Evolutionary conservation across 1,140 invertebrate genomes (phyloP), one percentile per base, ranked within the genome.

Genomic region (Macrobrachium nipponense): DNA sequence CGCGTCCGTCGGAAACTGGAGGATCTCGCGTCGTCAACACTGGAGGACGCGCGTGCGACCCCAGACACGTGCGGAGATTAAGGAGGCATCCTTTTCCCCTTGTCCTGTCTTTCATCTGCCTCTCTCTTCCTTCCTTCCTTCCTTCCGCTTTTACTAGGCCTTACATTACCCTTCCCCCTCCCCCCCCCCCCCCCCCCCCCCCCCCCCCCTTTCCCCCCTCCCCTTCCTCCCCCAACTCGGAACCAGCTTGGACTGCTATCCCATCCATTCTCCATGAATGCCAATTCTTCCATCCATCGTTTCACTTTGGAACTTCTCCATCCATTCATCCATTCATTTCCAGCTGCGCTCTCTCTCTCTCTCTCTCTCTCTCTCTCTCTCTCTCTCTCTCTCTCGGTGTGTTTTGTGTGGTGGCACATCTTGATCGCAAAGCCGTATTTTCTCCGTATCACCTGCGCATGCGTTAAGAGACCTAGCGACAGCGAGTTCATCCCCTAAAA

Each of bases 1-100:
- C 51, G 8, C 12, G 51, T 12, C 51, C 7, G 12, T 51, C 51
- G 51, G 51, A 51, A 51, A 51, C 8, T 51, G 51, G 51, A 51
- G 51, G 51, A 51, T 51, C 51, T 44, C 66, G 23, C 43, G 83
- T 43, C 20, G 83, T 27, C 83, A 86, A 86, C 58, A 86, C 20
- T n/a, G n/a, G n/a, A 36, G 36, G 62, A 86, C 66, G 83, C 83
- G 83, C 82, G 82, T 85, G 82, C 82, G 73, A 64, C 51, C 82
- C 36, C 23, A 61, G 66, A 79, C 82, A 85, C 82, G 82, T 85
- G 82, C 82, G 59, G 75, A 79, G 82, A 78, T 85, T 85, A 85
- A 70, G 82, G 82, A 78, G 61, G 62, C 27, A 78, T 77, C 82
- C 75, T 78, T 70, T 62, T 20, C 36, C 70, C 75, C 36, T 64